Base-by-base conservation (phyloP, 2,797 vertebrate species). In the Streptopelia turtur region DNA sequence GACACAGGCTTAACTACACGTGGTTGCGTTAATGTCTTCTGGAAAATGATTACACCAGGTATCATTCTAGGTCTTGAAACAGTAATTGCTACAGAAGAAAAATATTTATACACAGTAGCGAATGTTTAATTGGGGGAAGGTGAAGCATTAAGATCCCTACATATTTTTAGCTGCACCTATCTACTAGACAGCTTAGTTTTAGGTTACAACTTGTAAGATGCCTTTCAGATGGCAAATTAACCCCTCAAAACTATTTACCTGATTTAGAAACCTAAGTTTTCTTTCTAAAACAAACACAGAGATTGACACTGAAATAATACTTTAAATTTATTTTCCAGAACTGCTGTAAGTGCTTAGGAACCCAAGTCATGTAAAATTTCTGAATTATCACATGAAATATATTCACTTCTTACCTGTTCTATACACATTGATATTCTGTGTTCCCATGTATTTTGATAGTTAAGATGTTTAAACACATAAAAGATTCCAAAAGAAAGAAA, bases 1-100 rank as follows among this genome's bases (percentile, higher is more conserved):
- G 13, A 76, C 20, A 21, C 0, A 49, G n/a, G 11, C 20, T 76
- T n/a, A 57, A 59, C 33, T 13, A 14, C 0, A 0, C 35, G 22
- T 15, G 31, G 20, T 35, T 56, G 24, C 78, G 39, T 20, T 56
- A 72, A 45, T 20, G 18, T 37, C 39, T 30, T 47, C 37, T 41
- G 53, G 11, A 68, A 88, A 93, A 76, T 5, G 8, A 66, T 60
- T 33, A 35, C 41, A 52, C 5, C 9, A 66, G 39, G 39, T 61
- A 90, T 5, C 1, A 0, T 4, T 31, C 50, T 4, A 78, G 24
- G 5, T 31, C 69, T 80, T 71, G 13, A n/a, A 92, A 80, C 30
- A 63, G 43, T 23, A 85, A 87, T 3, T 30, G 35, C 64, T 77
- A 56, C 30, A 70, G 16, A 68, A 65, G 50, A 91, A 81, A 81